Percentiles rank a stretch among this genome's conserved stretches.
Evolutionary conservation across 1,140 invertebrate species (phyloP).

Genomic region (Zophobas morio): DNA sequence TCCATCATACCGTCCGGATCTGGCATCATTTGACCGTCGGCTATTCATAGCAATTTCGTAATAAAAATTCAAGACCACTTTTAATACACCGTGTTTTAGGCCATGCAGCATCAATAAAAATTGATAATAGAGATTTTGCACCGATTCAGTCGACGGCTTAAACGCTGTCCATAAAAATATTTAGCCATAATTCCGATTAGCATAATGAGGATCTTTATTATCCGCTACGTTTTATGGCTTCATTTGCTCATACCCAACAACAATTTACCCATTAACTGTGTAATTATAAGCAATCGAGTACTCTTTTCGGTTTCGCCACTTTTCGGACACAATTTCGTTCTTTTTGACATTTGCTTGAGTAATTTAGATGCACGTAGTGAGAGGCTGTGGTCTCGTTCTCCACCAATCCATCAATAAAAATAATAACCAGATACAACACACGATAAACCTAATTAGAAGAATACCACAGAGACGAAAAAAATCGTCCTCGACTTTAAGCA

Average conservation of each 20-base stretch:
- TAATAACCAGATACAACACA: neutral
- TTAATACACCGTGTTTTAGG: neutral
- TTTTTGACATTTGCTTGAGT: too few species aligned
- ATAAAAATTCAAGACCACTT: neutral
- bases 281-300: too few species aligned
- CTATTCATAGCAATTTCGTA: neutral
- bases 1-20: neutral
- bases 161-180: too few species aligned
- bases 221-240: too few species aligned
- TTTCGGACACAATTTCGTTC: too few species aligned
- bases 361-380: too few species aligned
- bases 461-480: neutral
- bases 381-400: too few species aligned
- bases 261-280: too few species aligned
- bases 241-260: too few species aligned
- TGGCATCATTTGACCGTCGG: neutral
- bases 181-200: too few species aligned
- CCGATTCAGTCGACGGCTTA: neutral
- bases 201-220: too few species aligned
- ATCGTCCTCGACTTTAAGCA: conserved; percentile 11
- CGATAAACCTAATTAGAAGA: conserved; percentile 14
- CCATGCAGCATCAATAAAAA: neutral
- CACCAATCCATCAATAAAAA: neutral
- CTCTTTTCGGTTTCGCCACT: too few species aligned
- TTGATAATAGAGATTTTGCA: neutral